Evolutionary conservation across 2,113 vertebrate species (phyloP), one percentile per base, ranked within the genome.

Genomic region (Thryonomys swinderianus): DNA sequence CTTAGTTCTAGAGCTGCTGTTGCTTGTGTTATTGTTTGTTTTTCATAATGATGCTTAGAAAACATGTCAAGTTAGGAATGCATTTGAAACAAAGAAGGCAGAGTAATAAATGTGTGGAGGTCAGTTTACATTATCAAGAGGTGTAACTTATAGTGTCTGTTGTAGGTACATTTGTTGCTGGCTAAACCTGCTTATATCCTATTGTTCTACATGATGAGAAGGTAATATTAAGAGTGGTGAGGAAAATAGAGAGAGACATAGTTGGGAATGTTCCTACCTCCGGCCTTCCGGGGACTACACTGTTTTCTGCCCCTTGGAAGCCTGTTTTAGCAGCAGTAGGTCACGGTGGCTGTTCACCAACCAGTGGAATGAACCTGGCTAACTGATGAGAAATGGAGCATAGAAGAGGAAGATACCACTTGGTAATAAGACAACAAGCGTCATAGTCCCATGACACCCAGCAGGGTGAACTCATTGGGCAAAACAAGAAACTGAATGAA

Each of bases 161-260:
- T 93, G 34, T 69, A 71, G 37, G 37, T 53, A 2, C 90, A 62
- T 96, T 92, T 73, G 92, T 83, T 71, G 89, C 85, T 51, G 18
- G 42, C 27, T 95, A 59, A 42, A 66, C 67, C 96, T 96, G 71
- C 61, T 87, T 83, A 88, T 1, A 97, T 85, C 27, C 86, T 96
- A 48, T 85, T 96, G 97, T 98, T 97, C 91, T 89, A 95, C 84
- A 85, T 74, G 81, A 61, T 95, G 55, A 97, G 83, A 67, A 78
- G 66, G 55, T 94, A 62, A 20, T 53, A 14, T 40, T 92, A 64
- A 91, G 59, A 14, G 81, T 66, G 74, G n/a, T 34, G 94, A 97
- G 96, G 78, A 5, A 91, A 27, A 69, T 62, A 34, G 93, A 59
- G 48, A 51, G 92, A 57, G 45, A 95, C 23, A 0, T 57, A 59